Conservation (phyloP, 2,113 vertebrate species). For the Hypanus sabinus region DNA sequence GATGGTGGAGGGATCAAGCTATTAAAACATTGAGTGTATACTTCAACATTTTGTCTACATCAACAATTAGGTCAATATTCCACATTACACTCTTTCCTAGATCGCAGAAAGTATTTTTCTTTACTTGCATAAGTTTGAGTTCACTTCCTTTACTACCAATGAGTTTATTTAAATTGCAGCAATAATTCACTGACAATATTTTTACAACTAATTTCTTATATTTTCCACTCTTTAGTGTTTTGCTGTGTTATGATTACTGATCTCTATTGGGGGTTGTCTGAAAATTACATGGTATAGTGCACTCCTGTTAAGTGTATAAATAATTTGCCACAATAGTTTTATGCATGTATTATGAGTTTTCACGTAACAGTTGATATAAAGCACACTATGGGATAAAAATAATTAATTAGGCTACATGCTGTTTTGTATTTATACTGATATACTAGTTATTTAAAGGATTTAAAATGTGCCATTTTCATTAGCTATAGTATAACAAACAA, state of each 20-base stretch:
- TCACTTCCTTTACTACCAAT: not conserved
- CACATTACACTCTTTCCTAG: not conserved
- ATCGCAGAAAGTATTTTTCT: not conserved
- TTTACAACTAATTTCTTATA: slow-evolving; percentile 31
- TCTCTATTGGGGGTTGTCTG: slow-evolving; percentile 35
- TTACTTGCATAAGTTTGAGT: not conserved
- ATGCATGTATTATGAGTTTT: slow-evolving; percentile 20
- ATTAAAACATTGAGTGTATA: no score
- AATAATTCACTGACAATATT: slow-evolving; percentile 33
- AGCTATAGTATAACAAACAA: no score
- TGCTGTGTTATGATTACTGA: slow-evolving; percentile 31
- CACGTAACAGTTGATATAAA: not conserved
- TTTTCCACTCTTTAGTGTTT: slow-evolving; percentile 33
- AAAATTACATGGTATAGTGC: slow-evolving; percentile 36
- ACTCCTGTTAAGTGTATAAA: slow-evolving; percentile 33
- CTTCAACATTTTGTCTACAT: not conserved
- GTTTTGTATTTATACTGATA: slow-evolving; percentile 23
- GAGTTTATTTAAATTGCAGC: not conserved
- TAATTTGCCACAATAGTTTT: slow-evolving; percentile 34
- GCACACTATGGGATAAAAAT: slow-evolving; percentile 23
- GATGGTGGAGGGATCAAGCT: no score
- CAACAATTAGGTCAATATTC: not conserved
- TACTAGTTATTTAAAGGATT: slow-evolving; percentile 2
- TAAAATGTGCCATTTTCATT: not conserved
- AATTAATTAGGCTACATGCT: slow-evolving; percentile 31